Base-by-base conservation (phyloP, 2,888 invertebrate genomes). In the Oxycera nigricornis region DNA sequence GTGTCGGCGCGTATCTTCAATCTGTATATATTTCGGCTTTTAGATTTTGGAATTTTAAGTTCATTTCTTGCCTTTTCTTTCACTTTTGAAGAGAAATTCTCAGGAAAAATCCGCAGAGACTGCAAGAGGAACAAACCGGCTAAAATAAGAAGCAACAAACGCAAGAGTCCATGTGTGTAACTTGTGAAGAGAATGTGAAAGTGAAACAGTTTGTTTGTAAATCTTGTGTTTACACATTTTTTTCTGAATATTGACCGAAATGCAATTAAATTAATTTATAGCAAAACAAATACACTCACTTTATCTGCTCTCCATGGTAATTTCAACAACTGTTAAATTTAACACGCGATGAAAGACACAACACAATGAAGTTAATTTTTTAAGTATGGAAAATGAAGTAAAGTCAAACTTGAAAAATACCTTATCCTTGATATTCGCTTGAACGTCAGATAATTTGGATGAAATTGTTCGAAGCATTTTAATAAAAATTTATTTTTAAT, bases 361-460 rank as follows among this genome's bases (percentile, higher is more conserved):
- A 46, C 46, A 46, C 6, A 46, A 11, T 7, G 11, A 35, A 35
- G 35, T 7, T 35, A 35, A 7, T 35, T 35, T 35, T 35, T 35
- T 35, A 6, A 6, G 11, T 11, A 35, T 11, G 11, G 6, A n/a
- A 35, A 35, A 35, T 35, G 11, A 6, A 35, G 6, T 35, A n/a
- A n/a, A n/a, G 35, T 35, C 6, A 35, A 35, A 35, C 35, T 35
- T 11, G 11, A 17, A 61, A 1, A 22, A 17, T 50, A 68, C 68
- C 68, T 50, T 68, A 28, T 68, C 68, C 20, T 68, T 68, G 17
- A 68, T 46, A 14, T 50, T 68, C 1, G 17, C 68, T 3, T 50
- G 46, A 7, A 68, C 28, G 20, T 68, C 68, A 9, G 68, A 68
- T 30, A 35, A 17, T 50, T 50, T 11, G 2, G 50, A 52, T 14